Evolutionary conservation across 2,888 invertebrate species (phyloP), one percentile per base, ranked within the genome.

Genomic region (Acronicta alni): DNA sequence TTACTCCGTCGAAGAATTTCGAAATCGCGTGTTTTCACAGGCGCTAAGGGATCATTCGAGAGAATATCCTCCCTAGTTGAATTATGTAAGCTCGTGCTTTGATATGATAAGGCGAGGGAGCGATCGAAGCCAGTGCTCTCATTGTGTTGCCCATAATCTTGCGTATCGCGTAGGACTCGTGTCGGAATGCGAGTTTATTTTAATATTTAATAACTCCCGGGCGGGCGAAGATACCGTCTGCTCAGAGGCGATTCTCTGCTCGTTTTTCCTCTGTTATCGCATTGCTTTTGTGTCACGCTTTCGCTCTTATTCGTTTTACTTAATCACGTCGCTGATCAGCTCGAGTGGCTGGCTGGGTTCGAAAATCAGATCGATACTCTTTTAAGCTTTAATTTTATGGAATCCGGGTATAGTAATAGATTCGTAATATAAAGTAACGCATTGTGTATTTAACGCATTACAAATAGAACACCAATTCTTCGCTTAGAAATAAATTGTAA

Each of bases 151-250:
- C 83, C 79, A 86, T 89, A 92, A 92, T 93, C 92, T 92, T 87
- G 87, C 87, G 89, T 92, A 93, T 93, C 93, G 90, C 90, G 87
- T 85, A 87, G 87, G 88, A 91, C 90, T 92, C 91, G 92, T 90
- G 91, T 89, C 86, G 92, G 92, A 91, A 93, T 93, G 92, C 92
- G 86, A 91, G 92, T 91, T 92, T 93, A 93, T 93, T 93, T 93
- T 94, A 93, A 94, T 93, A 93, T 94, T 94, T 94, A 93, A 94
- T 93, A 93, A 93, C 90, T 91, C 89, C 88, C 88, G 85, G 89
- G 88, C 90, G 87, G 85, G 83, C 85, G 82, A 55, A 89, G 92
- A 92, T 93, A 92, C 85, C 89, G 92, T 91, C 90, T 90, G 84
- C 88, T 89, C 82, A 86, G 82, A 83, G 89, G 89, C 89, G 89